phyloP scores from a whole-genome alignment of 2,888 invertebrate genomes.

The Linhomoeus sp. region DNA sequence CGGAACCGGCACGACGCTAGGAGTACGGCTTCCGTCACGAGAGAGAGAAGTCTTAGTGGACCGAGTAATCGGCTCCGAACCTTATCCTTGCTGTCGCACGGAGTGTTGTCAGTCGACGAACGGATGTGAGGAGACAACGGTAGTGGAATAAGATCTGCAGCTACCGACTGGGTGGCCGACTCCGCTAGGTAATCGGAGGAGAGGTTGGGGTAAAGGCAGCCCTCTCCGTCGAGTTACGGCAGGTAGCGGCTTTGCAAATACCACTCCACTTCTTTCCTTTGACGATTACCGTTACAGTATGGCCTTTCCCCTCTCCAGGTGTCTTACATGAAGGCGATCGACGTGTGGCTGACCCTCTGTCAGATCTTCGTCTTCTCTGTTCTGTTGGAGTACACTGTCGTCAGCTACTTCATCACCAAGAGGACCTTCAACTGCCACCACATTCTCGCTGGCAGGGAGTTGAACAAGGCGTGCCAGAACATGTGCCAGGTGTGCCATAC shows the following conservation, averaged over 20 bases:
- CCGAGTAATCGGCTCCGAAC: too few relatives aligned
- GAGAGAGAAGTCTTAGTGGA: too few relatives aligned
- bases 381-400: constrained; percentile 24
- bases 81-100: too few relatives aligned
- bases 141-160: neutral
- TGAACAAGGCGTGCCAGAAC: neutral
- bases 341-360: constrained; percentile 24
- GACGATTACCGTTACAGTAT: neutral
- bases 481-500: too few relatives aligned
- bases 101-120: too few relatives aligned
- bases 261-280: neutral
- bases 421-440: constrained; percentile 17
- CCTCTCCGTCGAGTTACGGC: neutral
- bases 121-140: neutral
- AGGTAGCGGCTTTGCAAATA: neutral
- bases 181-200: too few relatives aligned
- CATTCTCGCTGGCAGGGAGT: neutral
- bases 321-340: constrained; percentile 21
- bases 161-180: too few relatives aligned
- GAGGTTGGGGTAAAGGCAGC: too few relatives aligned
- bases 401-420: constrained; percentile 23
- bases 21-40: too few relatives aligned
- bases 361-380: constrained; percentile 23
- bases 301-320: constrained; percentile 7
- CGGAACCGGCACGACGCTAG: too few relatives aligned